phyloP scores from a whole-genome alignment of 92 coral and sea anemone genomes.

The Chrysogorgia sp. region DNA sequence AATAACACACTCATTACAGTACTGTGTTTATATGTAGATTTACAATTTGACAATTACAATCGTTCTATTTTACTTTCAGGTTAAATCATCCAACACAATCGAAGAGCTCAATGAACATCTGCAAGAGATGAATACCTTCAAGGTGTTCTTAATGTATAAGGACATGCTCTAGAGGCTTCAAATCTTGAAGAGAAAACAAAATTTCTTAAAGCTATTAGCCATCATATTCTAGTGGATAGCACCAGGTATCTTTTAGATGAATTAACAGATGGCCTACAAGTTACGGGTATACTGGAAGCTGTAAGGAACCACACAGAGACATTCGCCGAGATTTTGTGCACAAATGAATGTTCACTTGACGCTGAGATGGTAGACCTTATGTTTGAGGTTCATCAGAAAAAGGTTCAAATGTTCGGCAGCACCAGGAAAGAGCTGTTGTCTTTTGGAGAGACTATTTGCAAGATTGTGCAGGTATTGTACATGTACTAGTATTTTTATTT shows the following conservation, averaged over 20 bases:
- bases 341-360: neutral
- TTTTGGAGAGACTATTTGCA: conserved; percentile 64
- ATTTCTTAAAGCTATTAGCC: neutral
- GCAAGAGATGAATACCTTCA: conserved; percentile 7
- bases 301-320: conserved; percentile 34
- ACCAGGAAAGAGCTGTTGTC: conserved; percentile 63
- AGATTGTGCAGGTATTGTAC: conserved; percentile 63
- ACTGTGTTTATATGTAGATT: no score
- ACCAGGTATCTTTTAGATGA: conserved; percentile 21
- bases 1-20: no score
- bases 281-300: conserved; percentile 13
- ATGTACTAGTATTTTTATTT: no score
- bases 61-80: neutral
- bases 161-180: neutral
- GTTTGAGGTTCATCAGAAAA: no score
- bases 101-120: conserved; percentile 6
- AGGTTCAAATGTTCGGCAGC: neutral
- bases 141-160: conserved; percentile 6
- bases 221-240: conserved; percentile 11
- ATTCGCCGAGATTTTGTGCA: conserved; percentile 47
- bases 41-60: no score
- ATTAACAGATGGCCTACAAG: conserved; percentile 11
- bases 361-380: neutral
- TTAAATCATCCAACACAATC: conserved; percentile 5
- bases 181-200: conserved; percentile 6